Evolutionary conservation across 2,797 vertebrate species (phyloP).

Genomic region (Ctenopoma multispine): DNA sequence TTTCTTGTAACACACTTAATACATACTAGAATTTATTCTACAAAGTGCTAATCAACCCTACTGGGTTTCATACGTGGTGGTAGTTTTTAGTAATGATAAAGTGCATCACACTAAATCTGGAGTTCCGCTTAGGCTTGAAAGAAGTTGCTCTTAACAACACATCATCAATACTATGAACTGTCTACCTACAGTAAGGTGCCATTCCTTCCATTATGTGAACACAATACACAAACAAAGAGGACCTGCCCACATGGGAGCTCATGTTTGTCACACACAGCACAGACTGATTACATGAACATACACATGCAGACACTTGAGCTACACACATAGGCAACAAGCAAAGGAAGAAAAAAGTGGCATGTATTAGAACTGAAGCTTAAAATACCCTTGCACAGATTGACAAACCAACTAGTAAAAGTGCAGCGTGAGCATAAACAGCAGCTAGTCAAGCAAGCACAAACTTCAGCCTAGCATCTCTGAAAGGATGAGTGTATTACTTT

Average conservation of each 20-base stretch:
- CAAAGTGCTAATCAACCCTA: slow-evolving; percentile 22
- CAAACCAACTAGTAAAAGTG: slow-evolving; percentile 65
- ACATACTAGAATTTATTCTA: neutral
- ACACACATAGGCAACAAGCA: slow-evolving; percentile 26
- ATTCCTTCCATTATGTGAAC: slow-evolving; percentile 24
- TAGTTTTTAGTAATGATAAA: slow-evolving; percentile 17
- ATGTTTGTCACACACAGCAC: slow-evolving; percentile 6
- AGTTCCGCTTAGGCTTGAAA: slow-evolving; percentile 1
- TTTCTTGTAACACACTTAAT: slow-evolving; percentile 2
- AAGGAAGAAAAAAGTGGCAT: neutral
- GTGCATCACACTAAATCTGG: neutral
- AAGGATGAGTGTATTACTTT: slow-evolving; percentile 56
- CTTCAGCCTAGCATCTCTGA: slow-evolving; percentile 43
- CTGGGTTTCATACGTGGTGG: slow-evolving; percentile 6
- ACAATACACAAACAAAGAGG: slow-evolving; percentile 17
- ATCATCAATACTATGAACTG: slow-evolving; percentile 24
- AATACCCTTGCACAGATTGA: slow-evolving; percentile 49
- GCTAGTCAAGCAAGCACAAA: slow-evolving; percentile 55
- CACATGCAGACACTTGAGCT: slow-evolving; percentile 24
- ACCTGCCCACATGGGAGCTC: neutral
- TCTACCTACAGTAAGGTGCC: slow-evolving; percentile 47
- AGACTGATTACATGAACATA: neutral
- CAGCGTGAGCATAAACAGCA: slow-evolving; percentile 60
- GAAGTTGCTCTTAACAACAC: neutral
- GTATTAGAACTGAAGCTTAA: slow-evolving; percentile 35